Evolutionary conservation across 2,113 vertebrate genomes (phyloP), one percentile per base, ranked within the genome.

Genomic region (Coptodon bakossiorum): DNA sequence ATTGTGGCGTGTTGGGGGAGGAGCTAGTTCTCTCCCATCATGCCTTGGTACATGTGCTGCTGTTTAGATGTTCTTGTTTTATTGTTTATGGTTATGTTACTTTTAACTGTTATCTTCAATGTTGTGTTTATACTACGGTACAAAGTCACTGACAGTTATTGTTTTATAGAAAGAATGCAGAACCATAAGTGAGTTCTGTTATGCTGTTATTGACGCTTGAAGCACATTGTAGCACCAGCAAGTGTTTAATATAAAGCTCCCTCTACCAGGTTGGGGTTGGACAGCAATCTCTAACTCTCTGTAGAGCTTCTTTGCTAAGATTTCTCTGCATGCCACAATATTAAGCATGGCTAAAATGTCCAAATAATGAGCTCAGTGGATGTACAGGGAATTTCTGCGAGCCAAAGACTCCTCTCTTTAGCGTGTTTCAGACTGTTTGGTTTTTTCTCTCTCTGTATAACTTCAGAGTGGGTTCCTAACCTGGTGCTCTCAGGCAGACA

Each of bases 311-410:
- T 3, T 9, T 52, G 8, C 8, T 3, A 52, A 5, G 9, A 22
- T n/a, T 3, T 53, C 5, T n/a, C 0, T 53, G 1, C 0, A 0
- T 53, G 5, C 52, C 2, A 53, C 9, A 53, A 53, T n/a, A 0
- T n/a, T 38, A 7, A 36, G 4, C 4, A 22, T 2, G 2, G 10
- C 17, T n/a, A 2, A 4, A 63, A 22, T 2, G 1, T 68, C 4
- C 4, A 40, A 40, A 68, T 38, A 38, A 66, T 3, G 36, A 66
- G 34, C 0, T 38, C 19, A 2, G 34, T 38, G 3, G 6, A 13
- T 38, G 19, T 1, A 66, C 4, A 66, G 13, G 53, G 16, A 59
- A 7, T 13, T 11, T 12, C 61, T 66, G 6, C 0, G 1, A 61
- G 27, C 8, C 0, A 9, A 0, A 61, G 17, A 36, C 31, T 36